phyloP scores from a whole-genome alignment of 1,140 invertebrate species.

The Cyclina sinensis region DNA sequence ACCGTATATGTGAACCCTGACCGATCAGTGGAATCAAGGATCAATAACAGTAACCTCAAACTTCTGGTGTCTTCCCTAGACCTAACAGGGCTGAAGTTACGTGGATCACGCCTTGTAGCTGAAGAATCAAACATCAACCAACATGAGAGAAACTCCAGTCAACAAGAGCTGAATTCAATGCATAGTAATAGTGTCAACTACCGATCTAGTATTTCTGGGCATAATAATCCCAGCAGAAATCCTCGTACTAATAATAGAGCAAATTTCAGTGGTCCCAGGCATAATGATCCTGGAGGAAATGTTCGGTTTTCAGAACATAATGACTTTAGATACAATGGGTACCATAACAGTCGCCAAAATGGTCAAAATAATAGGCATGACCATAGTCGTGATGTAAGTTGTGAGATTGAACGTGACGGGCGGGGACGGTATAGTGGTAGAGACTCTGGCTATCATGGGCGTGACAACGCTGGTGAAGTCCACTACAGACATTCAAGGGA shows the following conservation, averaged over 20 bases:
- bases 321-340: not conserved
- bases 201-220: not conserved
- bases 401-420: not conserved
- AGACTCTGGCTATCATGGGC: not conserved
- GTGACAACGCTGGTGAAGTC: not conserved
- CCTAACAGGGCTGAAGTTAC: conserved; percentile 10
- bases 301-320: too few species aligned
- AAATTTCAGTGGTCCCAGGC: too few species aligned
- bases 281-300: conserved; percentile 35
- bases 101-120: not conserved
- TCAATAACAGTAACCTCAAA: conserved; percentile 16
- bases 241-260: too few species aligned
- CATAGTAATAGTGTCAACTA: not conserved
- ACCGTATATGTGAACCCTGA: not conserved
- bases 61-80: not conserved
- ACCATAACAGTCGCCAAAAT: not conserved
- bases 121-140: not conserved
- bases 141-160: not conserved
- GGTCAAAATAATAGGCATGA: not conserved
- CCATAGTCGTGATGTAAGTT: not conserved
- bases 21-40: not conserved
- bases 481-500: not conserved
- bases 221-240: too few species aligned
- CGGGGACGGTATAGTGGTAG: not conserved
- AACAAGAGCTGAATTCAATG: not conserved